A percentile compares a stretch with the other conserved stretches of the same genome.
Evolutionary conservation across 2,888 invertebrate genomes (phyloP).

Genomic region (Autographa pulchrina): DNA sequence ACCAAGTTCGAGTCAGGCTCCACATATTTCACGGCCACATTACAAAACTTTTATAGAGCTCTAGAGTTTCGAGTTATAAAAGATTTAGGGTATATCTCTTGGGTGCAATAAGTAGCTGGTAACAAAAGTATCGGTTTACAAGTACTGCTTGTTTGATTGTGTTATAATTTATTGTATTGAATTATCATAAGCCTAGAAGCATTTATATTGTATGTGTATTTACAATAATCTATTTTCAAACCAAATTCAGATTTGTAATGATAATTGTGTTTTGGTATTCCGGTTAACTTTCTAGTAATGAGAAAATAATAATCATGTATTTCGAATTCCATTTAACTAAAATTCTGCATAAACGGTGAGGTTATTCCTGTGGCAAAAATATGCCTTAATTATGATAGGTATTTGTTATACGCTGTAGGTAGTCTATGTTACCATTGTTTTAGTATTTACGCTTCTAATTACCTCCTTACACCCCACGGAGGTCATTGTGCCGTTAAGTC

Average conservation of each 20-base stretch:
- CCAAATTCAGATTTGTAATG: too few relatives aligned
- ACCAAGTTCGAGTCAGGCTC: constrained; percentile 55
- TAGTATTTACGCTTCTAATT: constrained; percentile 26
- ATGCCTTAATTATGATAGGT: background rate
- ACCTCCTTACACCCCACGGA: constrained; percentile 9
- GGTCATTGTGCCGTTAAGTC: constrained; percentile 21
- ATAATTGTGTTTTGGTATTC: background rate
- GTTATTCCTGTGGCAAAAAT: background rate
- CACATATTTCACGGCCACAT: constrained; percentile 69
- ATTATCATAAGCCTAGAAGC: too few relatives aligned
- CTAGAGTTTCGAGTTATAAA: constrained; percentile 54
- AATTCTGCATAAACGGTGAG: background rate
- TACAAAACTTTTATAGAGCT: constrained; percentile 68
- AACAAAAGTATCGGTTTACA: constrained; percentile 10
- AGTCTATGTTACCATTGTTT: constrained; percentile 14
- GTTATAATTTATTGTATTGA: background rate
- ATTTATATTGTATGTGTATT: too few relatives aligned
- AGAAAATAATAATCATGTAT: background rate
- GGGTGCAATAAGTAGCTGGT: constrained; percentile 32
- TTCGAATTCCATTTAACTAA: background rate
- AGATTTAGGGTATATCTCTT: constrained; percentile 53
- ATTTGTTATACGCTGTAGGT: background rate
- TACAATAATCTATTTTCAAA: too few relatives aligned
- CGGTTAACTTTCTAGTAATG: background rate
- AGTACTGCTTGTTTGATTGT: constrained; percentile 6